These are phyloP conservation scores for Trisateles emortualis DNA, from an alignment of 2,888 invertebrate genomes.

Conservation along the genomic window DNA sequence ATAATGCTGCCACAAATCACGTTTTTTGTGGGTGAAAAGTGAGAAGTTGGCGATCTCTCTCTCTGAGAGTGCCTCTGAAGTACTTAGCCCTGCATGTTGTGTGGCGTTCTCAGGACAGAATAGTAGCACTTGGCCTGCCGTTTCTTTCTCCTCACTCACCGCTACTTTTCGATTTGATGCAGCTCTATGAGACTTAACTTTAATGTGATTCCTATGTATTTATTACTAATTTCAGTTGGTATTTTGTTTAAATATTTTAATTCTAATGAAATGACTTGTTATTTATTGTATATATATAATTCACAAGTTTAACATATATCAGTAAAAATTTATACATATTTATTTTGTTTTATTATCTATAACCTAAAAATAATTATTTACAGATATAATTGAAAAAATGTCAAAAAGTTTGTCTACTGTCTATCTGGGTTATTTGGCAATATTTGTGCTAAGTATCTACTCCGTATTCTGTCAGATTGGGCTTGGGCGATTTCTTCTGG, in stretches of 20 bases:
- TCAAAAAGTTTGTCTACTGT: conserved; percentile 54
- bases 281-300: conserved; percentile 23
- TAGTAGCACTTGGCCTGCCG: too few species aligned
- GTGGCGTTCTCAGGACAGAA: too few species aligned
- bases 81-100: too few species aligned
- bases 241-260: background rate
- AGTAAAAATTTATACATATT: conserved; percentile 34
- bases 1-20: too few species aligned
- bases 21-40: too few species aligned
- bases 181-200: too few species aligned
- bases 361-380: conserved; percentile 32
- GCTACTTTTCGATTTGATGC: too few species aligned
- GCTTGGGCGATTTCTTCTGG: conserved; percentile 62
- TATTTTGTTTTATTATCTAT: conserved; percentile 27
- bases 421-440: conserved; percentile 74
- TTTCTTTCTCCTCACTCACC: too few species aligned
- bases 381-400: conserved; percentile 33
- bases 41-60: too few species aligned
- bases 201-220: too few species aligned
- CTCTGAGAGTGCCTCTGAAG: too few species aligned
- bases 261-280: conserved; percentile 6
- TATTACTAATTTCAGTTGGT: too few species aligned
- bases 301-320: conserved; percentile 24
- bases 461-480: conserved; percentile 80
- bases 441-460: conserved; percentile 81